Evolutionary conservation across 2,113 vertebrate species (phyloP).

Genomic region (Calyptomena viridis): DNA sequence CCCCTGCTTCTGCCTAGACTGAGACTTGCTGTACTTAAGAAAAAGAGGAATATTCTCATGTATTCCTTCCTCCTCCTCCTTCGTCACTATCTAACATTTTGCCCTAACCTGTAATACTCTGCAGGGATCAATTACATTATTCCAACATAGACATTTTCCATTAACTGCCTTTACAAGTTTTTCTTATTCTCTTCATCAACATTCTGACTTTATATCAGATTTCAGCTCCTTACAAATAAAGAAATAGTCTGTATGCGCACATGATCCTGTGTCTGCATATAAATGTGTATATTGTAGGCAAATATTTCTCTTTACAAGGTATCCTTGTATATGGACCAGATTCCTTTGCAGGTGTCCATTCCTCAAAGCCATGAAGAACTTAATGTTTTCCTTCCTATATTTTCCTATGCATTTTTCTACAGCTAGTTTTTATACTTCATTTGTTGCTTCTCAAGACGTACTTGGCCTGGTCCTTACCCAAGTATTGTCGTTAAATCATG

Average conservation of each 20-base stretch:
- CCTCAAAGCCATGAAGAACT: background rate
- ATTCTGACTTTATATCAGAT: slow-evolving; percentile 29
- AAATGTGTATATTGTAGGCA: background rate
- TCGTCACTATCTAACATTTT: slow-evolving; percentile 26
- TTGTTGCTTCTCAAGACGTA: background rate
- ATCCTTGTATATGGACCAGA: background rate
- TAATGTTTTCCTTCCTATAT: background rate
- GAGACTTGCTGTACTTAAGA: background rate
- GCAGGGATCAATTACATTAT: slow-evolving; percentile 66
- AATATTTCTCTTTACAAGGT: slow-evolving; percentile 37
- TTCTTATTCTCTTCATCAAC: slow-evolving; percentile 22
- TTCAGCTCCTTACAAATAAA: slow-evolving; percentile 16
- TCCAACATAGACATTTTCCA: slow-evolving; percentile 61
- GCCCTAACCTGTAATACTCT: slow-evolving; percentile 48
- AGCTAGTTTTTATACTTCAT: background rate
- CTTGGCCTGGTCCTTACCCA: background rate
- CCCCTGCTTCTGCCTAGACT: background rate
- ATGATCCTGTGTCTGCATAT: background rate
- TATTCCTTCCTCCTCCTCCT: background rate
- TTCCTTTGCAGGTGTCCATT: background rate
- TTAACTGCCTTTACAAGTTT: slow-evolving; percentile 40
- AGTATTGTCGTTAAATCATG: background rate
- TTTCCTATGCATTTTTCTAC: background rate
- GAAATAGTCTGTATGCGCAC: background rate
- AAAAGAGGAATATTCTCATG: background rate